Percentiles rank a stretch among this genome's conserved stretches.
These are phyloP conservation scores for Psittacula derbiana DNA, from an alignment of 2,797 vertebrate species.

Conservation along the genomic window DNA sequence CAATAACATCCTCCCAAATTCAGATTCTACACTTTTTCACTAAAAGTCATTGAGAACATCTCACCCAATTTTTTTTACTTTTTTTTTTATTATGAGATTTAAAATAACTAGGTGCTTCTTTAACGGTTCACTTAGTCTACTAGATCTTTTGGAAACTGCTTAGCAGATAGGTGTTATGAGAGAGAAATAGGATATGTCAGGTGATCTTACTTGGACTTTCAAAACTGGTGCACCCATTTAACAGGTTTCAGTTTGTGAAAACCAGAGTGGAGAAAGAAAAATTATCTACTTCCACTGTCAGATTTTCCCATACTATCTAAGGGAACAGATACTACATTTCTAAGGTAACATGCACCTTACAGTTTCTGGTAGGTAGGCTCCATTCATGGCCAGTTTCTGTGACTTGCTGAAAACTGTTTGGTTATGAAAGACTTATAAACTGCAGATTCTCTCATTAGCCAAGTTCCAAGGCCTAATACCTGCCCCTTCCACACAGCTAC, in stretches of 20 bases:
- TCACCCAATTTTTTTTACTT: neutral
- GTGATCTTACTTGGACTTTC: neutral
- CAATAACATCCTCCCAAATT: neutral
- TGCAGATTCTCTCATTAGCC: neutral
- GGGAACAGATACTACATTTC: neutral
- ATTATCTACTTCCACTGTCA: neutral
- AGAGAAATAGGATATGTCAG: neutral
- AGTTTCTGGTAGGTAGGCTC: neutral
- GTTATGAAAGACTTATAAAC: neutral
- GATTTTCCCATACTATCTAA: neutral
- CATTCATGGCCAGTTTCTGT: neutral
- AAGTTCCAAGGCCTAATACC: accelerated
- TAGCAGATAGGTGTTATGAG: neutral
- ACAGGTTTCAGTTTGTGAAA: neutral
- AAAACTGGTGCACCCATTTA: neutral
- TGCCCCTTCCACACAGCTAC: neutral
- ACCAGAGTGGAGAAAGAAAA: neutral
- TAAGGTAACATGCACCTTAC: neutral
- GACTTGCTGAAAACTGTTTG: neutral
- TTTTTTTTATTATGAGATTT: neutral
- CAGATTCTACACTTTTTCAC: neutral
- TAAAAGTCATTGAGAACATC: neutral
- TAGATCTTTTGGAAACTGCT: neutral
- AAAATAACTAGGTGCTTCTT: neutral
- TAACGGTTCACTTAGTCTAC: neutral